Evolutionary conservation across 92 coral and sea anemone genomes (phyloP).

Genomic region (Epizoanthus stellaris): DNA sequence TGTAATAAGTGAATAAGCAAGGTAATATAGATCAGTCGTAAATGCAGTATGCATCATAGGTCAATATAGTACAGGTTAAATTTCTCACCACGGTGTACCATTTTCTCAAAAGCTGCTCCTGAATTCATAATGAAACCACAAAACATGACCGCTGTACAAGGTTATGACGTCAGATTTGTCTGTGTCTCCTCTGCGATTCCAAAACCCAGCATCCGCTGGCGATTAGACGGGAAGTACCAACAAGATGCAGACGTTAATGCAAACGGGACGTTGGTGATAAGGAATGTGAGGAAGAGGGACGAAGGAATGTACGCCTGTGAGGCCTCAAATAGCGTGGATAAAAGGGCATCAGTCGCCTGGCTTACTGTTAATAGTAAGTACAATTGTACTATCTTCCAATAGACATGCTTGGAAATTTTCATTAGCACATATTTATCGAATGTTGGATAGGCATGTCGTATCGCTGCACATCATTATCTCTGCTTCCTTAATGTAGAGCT

Average conservation of each 20-base stretch:
- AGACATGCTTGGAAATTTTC: too few species aligned
- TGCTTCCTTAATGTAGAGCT: too few species aligned
- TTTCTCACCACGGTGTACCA: too few species aligned
- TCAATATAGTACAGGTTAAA: not conserved
- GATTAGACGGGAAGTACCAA: not conserved
- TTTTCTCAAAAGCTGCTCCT: not conserved
- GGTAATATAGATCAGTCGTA: not conserved
- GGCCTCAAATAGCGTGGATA: not conserved
- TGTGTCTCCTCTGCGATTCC: not conserved
- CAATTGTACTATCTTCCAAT: too few species aligned
- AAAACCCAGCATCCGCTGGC: not conserved
- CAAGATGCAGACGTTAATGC: not conserved
- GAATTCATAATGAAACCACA: not conserved
- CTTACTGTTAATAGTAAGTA: not conserved
- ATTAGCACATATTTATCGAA: too few species aligned
- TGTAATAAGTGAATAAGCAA: too few species aligned
- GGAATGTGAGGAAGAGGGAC: not conserved
- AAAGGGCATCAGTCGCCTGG: not conserved
- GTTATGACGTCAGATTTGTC: not conserved
- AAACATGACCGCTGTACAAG: not conserved
- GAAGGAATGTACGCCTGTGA: not conserved
- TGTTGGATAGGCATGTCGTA: too few species aligned
- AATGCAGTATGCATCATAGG: not conserved
- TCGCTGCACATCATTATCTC: too few species aligned
- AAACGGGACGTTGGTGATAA: not conserved